A percentile compares a stretch with the other conserved stretches of the same genome.
phyloP scores from a whole-genome alignment of 2,888 invertebrate genomes.

The Apoda limacodes region DNA sequence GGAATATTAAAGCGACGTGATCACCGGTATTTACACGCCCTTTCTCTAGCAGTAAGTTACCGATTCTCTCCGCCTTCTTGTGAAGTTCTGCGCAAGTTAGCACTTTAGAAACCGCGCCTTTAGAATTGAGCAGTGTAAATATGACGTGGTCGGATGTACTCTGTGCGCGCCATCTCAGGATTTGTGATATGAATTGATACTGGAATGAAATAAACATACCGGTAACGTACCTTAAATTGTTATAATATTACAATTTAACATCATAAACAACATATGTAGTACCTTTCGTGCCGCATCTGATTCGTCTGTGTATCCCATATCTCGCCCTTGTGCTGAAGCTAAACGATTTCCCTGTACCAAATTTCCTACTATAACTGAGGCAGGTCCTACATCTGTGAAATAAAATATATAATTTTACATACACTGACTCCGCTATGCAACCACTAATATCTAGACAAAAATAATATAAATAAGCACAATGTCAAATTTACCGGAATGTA shows the following conservation, averaged over 20 bases:
- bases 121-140: slow-evolving; percentile 94
- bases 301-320: slow-evolving; percentile 93
- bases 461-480: slow-evolving; percentile 2
- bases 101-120: slow-evolving; percentile 88
- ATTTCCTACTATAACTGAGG: slow-evolving; percentile 99
- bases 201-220: slow-evolving; percentile 55
- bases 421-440: too few relatives aligned
- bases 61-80: slow-evolving; percentile 93
- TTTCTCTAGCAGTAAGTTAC: slow-evolving; percentile 89
- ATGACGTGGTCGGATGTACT: slow-evolving; percentile 97
- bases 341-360: slow-evolving; percentile 98
- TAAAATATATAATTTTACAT: slow-evolving; percentile 26
- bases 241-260: slow-evolving; percentile 1
- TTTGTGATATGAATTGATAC: slow-evolving; percentile 98
- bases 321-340: slow-evolving; percentile 97
- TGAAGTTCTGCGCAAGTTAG: slow-evolving; percentile 95
- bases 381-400: slow-evolving; percentile 96
- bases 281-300: slow-evolving; percentile 94
- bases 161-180: slow-evolving; percentile 94
- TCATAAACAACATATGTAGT: too few relatives aligned
- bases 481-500: slow-evolving; percentile 85
- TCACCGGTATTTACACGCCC: slow-evolving; percentile 97
- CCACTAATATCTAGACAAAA: too few relatives aligned
- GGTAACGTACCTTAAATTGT: slow-evolving; percentile 1
- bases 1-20: slow-evolving; percentile 96